Conservation (phyloP, 1,140 invertebrate genomes). For the Apis laboriosa region DNA sequence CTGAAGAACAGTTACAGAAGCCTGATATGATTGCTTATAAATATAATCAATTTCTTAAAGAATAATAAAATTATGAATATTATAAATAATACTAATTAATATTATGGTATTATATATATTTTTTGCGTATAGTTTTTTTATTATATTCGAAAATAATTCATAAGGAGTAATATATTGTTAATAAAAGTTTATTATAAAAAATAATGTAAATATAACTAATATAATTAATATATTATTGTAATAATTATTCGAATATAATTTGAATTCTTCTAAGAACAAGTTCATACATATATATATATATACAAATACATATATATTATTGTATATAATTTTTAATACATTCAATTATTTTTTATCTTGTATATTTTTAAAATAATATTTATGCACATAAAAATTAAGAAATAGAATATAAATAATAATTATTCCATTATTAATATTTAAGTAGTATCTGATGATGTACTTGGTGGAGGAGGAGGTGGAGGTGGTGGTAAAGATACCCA, state of each 20-base stretch:
- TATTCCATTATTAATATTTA: background rate
- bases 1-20: constrained; percentile 83
- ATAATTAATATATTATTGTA: too few species aligned
- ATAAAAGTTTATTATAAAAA: too few species aligned
- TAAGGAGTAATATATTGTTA: too few species aligned
- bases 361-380: constrained; percentile 10
- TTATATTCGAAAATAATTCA: too few species aligned
- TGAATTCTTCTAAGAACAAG: too few species aligned
- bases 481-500: constrained; percentile 48
- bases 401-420: constrained; percentile 13
- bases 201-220: too few species aligned
- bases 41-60: constrained; percentile 71
- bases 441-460: constrained; percentile 19
- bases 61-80: background rate
- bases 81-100: too few species aligned
- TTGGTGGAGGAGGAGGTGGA: constrained; percentile 59
- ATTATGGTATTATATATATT: too few species aligned
- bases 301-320: constrained; percentile 20
- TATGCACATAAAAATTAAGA: background rate
- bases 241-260: too few species aligned
- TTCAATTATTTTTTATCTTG: background rate
- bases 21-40: constrained; percentile 73
- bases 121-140: too few species aligned
- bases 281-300: constrained; percentile 15
- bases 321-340: constrained; percentile 9